phyloP scores from a whole-genome alignment of 2,113 vertebrate genomes.

The Myrmecophaga tridactyla region DNA sequence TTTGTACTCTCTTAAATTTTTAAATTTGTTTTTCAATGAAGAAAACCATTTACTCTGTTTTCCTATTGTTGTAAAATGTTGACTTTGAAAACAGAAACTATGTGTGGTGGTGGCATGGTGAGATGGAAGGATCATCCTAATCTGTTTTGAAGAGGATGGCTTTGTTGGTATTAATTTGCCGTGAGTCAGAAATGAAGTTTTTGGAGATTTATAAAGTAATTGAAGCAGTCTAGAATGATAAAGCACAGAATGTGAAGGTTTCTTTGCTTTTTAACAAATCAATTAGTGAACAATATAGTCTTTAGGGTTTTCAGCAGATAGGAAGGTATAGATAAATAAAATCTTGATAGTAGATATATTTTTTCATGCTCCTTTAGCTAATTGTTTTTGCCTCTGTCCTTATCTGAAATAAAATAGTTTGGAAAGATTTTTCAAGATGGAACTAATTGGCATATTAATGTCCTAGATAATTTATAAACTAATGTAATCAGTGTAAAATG shows the following conservation, averaged over 20 bases:
- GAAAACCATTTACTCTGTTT: background rate
- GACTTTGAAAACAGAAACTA: constrained; percentile 24
- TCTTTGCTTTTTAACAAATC: constrained; percentile 27
- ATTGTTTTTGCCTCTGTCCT: background rate
- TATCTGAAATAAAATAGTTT: background rate
- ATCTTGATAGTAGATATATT: background rate
- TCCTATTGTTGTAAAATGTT: background rate
- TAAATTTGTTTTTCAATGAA: background rate
- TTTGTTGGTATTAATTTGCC: constrained; percentile 34
- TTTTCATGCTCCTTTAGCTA: background rate
- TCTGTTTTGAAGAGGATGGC: background rate
- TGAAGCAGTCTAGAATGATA: background rate
- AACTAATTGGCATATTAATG: background rate
- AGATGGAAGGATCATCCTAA: constrained; percentile 42
- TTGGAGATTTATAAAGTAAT: constrained; percentile 47
- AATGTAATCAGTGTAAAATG: background rate
- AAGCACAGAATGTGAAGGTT: background rate
- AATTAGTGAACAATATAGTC: background rate
- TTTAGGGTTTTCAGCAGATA: background rate
- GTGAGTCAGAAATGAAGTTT: constrained; percentile 4
- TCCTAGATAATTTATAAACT: background rate
- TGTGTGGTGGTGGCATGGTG: background rate
- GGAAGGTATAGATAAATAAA: background rate
- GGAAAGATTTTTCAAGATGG: background rate
- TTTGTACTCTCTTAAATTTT: background rate